Evolutionary conservation across 2,113 vertebrate genomes (phyloP).

Genomic region (Marmota flaviventris): DNA sequence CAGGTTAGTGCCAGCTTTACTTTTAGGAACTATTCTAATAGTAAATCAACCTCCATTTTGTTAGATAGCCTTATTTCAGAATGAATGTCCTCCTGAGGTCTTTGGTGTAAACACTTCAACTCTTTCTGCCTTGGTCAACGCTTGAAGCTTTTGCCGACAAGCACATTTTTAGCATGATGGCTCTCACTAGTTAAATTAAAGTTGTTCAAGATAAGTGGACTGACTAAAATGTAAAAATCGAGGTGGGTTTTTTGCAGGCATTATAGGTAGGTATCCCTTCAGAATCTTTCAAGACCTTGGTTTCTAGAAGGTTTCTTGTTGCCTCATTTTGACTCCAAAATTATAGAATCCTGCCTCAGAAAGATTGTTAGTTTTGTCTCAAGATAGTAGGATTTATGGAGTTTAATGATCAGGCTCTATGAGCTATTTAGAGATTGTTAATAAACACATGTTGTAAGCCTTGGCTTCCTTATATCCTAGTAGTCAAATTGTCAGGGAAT

Average conservation of each 20-base stretch:
- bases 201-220: neutral
- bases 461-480: conserved; percentile 5
- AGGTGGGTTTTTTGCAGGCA: neutral
- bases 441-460: neutral
- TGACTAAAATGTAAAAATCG: neutral
- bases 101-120: neutral
- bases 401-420: neutral
- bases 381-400: neutral
- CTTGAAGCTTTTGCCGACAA: neutral
- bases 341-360: neutral
- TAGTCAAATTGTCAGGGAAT: neutral
- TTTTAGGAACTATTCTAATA: neutral
- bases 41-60: neutral
- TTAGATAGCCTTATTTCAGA: neutral
- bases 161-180: neutral
- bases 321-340: neutral
- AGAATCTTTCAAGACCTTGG: neutral
- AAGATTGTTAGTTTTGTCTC: neutral
- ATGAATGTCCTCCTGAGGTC: neutral
- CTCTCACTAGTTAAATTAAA: neutral
- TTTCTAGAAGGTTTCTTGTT: neutral
- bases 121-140: neutral
- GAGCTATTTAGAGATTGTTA: neutral
- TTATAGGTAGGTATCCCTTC: neutral
- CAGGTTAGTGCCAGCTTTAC: neutral